These are phyloP conservation scores for Paragorgia papillata DNA, from an alignment of 92 coral and sea anemone genomes.

Conservation along the genomic window DNA sequence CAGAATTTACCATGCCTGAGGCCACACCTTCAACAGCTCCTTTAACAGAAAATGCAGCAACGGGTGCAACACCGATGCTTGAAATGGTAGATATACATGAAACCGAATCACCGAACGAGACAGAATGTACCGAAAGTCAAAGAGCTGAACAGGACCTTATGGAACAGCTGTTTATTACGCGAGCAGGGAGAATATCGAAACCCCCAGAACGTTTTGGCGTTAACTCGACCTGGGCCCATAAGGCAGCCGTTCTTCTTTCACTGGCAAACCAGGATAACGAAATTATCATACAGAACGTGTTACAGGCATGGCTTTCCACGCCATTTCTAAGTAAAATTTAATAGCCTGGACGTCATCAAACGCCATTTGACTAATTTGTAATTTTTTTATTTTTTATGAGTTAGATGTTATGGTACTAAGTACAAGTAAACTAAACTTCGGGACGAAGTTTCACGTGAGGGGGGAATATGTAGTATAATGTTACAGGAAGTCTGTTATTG, in stretches of 20 bases:
- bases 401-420: not conserved
- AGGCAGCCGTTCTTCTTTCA: not conserved
- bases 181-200: constrained; percentile 1
- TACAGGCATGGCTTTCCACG: constrained; percentile 20
- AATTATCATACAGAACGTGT: not conserved
- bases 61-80: not conserved
- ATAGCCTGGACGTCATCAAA: not conserved
- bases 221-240: constrained; percentile 33
- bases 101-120: not conserved
- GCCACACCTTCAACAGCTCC: not conserved
- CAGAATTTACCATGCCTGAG: not conserved
- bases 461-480: constrained; percentile 40
- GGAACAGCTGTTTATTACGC: not conserved
- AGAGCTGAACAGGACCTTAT: not conserved
- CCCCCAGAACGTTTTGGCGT: constrained; percentile 18
- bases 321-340: not conserved
- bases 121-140: not conserved
- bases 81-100: not conserved
- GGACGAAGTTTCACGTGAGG: constrained; percentile 27
- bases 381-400: no score
- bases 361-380: not conserved
- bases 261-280: constrained; percentile 9
- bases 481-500: no score
- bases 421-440: constrained; percentile 2
- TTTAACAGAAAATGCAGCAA: constrained; percentile 6